Conservation (phyloP, 2,113 vertebrate genomes). For the Aramus guarauna region DNA sequence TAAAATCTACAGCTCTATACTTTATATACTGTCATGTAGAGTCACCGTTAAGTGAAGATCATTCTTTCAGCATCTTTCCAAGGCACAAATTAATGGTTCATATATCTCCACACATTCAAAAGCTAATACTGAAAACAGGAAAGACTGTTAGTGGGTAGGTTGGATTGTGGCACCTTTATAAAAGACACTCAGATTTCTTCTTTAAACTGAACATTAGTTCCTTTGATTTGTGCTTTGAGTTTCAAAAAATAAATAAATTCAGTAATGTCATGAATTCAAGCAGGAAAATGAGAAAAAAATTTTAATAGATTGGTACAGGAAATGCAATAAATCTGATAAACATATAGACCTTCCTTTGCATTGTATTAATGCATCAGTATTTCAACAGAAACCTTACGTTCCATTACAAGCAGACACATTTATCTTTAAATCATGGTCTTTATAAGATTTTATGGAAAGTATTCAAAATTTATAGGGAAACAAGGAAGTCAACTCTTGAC, state of each 20-base stretch:
- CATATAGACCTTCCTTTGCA: not conserved
- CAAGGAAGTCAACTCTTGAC: not conserved
- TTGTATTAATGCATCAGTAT: not conserved
- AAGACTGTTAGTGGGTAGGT: not conserved
- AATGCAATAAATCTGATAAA: not conserved
- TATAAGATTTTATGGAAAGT: not conserved
- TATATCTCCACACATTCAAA: not conserved
- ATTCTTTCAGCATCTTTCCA: conserved; percentile 17
- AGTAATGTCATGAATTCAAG: not conserved
- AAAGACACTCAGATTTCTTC: not conserved
- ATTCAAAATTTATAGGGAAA: not conserved
- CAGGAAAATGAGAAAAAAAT: not conserved
- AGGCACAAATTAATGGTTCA: not conserved
- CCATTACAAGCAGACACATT: not conserved
- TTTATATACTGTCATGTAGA: not conserved
- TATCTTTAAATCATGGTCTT: not conserved
- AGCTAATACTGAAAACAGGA: conserved; percentile 13
- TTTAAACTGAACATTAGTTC: not conserved
- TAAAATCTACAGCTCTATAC: not conserved
- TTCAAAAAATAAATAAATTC: not conserved
- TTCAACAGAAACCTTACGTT: not conserved
- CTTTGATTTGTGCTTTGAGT: not conserved
- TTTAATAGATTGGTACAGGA: not conserved
- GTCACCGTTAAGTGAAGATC: not conserved
- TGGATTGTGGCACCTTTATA: not conserved